These are phyloP conservation scores for Peromyscus aztecus DNA, from an alignment of 2,797 vertebrate species.

Conservation along the genomic window DNA sequence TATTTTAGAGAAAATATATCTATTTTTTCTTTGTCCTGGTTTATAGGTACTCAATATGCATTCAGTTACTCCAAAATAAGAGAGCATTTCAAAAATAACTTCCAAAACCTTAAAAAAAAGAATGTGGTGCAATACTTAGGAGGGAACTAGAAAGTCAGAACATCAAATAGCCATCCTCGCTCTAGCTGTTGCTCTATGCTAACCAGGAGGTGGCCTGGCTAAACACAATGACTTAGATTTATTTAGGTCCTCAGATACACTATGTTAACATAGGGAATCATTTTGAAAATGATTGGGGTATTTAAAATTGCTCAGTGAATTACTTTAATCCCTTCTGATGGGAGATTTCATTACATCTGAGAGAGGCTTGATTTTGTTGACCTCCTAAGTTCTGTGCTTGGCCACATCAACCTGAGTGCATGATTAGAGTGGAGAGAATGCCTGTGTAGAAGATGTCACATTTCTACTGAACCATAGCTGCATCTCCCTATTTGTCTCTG, in stretches of 20 bases:
- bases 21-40: not conserved
- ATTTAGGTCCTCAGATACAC: constrained; percentile 62
- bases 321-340: constrained; percentile 68
- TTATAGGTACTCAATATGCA: not conserved
- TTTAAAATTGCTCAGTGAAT: constrained; percentile 68
- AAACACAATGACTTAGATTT: constrained; percentile 75
- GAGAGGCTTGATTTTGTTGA: constrained; percentile 70
- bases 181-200: constrained; percentile 43
- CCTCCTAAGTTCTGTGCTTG: constrained; percentile 61
- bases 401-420: constrained; percentile 57
- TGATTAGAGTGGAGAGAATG: constrained; percentile 66
- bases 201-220: constrained; percentile 63
- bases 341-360: constrained; percentile 74
- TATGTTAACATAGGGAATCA: constrained; percentile 58
- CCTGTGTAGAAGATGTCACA: constrained; percentile 62
- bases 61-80: constrained; percentile 27
- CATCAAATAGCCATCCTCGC: constrained; percentile 47
- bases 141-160: not conserved
- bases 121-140: constrained; percentile 2
- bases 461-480: constrained; percentile 79
- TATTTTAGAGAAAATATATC: constrained; percentile 1
- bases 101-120: not conserved
- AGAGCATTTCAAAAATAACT: constrained; percentile 6
- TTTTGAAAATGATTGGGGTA: constrained; percentile 70
- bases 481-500: constrained; percentile 61